phyloP scores from a whole-genome alignment of 2,113 vertebrate genomes.

The Amia ocellicauda region DNA sequence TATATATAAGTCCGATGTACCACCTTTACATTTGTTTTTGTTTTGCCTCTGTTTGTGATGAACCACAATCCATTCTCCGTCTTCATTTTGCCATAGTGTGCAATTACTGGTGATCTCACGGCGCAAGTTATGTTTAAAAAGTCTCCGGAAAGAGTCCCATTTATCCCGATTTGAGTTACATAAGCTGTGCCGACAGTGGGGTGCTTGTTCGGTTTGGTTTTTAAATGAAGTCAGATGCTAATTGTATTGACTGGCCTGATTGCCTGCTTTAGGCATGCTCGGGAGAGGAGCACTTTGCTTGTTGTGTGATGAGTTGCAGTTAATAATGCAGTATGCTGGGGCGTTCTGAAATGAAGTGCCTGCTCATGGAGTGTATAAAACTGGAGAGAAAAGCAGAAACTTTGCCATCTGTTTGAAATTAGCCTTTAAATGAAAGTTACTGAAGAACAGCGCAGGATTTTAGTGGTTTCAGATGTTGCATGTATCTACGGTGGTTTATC shows the following conservation, averaged over 20 bases:
- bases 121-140: conserved; percentile 40
- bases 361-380: conserved; percentile 8
- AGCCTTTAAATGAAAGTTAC: conserved; percentile 21
- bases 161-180: conserved; percentile 22
- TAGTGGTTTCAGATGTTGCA: conserved; percentile 28
- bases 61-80: conserved; percentile 29
- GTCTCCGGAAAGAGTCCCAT: conserved; percentile 40
- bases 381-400: conserved; percentile 15
- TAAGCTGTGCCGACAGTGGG: conserved; percentile 18
- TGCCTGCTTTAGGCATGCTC: conserved; percentile 35
- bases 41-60: conserved; percentile 9
- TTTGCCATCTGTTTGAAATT: conserved; percentile 42
- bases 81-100: conserved; percentile 38
- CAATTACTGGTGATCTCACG: conserved; percentile 46
- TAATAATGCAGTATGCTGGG: too few relatives aligned
- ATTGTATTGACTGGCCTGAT: conserved; percentile 56
- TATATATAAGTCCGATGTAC: conserved; percentile 1
- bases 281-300: too few relatives aligned
- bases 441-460: conserved; percentile 29
- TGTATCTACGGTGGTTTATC: too few relatives aligned
- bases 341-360: too few relatives aligned
- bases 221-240: conserved; percentile 29
- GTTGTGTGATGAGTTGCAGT: too few relatives aligned
- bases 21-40: conserved; percentile 16
- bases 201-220: conserved; percentile 22